Evolutionary conservation across 2,888 invertebrate species (phyloP), one percentile per base, ranked within the genome.

Genomic region (Operophtera brumata): DNA sequence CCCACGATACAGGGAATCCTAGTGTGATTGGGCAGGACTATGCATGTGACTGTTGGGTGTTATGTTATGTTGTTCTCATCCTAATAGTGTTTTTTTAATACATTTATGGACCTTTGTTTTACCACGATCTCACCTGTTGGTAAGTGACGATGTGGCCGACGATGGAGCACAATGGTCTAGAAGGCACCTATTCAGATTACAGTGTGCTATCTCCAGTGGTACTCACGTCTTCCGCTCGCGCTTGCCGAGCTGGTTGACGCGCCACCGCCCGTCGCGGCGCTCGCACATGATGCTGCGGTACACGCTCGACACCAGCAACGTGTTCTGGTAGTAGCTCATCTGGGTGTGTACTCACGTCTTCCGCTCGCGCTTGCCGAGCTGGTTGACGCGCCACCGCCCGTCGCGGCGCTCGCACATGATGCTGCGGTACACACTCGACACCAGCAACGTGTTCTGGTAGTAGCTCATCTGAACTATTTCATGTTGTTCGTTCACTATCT

Each of bases 281-380:
- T 94, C 92, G 72, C 96, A 96, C 47, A 97, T 86, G 58, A 97
- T 94, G 66, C 94, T 94, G 57, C 97, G 92, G 78, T 95, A 96
- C 47, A 94, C 85, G n/a, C 96, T 96, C 5, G 97, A 96, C 56
- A 97, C 94, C 9, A 97, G 83, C 57, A 97, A 84, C 45, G 92
- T 87, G 69, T 93, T 93, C 78, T 94, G 93, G 69, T 92, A 91
- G 74, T 95, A 96, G 77, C 95, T 94, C 67, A 97, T 87, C 78
- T 97, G 97, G n/a, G n/a, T n/a, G n/a, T n/a, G n/a, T n/a, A 25
- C 55, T 61, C 79, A 95, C 94, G 93, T 93, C 91, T 96, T 97
- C 63, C 97, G 91, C 77, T 97, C 97, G 77, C 95, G 95, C 76
- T 94, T 95, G 36, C 97, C 97, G 57, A 97, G 93, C 90, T 97